Evolutionary conservation across 2,113 vertebrate species (phyloP).

Genomic region (Halichoerus grypus): DNA sequence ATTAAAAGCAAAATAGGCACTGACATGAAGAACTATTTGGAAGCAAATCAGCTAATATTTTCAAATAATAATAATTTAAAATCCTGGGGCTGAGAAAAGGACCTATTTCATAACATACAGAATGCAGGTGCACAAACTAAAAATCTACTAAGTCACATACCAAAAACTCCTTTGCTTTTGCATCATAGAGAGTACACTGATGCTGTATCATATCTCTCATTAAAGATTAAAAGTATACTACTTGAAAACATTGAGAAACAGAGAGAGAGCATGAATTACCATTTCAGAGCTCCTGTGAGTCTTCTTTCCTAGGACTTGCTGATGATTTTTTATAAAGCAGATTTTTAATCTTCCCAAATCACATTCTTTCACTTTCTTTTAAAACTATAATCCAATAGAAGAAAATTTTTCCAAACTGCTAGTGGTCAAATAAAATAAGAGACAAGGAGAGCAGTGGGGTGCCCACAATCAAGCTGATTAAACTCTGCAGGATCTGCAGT

Average conservation of each 20-base stretch:
- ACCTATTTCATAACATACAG: not conserved
- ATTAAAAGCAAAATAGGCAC: not conserved
- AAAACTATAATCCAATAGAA: not conserved
- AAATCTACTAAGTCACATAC: not conserved
- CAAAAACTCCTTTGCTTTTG: not conserved
- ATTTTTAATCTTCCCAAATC: conserved; percentile 34
- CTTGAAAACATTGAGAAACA: not conserved
- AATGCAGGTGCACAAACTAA: not conserved
- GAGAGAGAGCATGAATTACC: conserved; percentile 61
- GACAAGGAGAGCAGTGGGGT: not conserved
- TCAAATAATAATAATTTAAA: conserved; percentile 7
- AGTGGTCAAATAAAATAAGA: conserved; percentile 24
- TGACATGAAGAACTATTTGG: not conserved
- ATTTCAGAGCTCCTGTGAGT: not conserved
- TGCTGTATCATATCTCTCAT: not conserved
- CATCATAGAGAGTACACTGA: not conserved
- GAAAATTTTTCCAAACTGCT: not conserved
- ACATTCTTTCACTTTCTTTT: conserved; percentile 31
- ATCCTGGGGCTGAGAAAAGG: not conserved
- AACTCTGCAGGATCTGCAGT: conserved; percentile 69
- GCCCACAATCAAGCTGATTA: conserved; percentile 42
- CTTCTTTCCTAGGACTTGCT: conserved; percentile 44
- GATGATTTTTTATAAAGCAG: not conserved
- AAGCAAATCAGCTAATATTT: not conserved
- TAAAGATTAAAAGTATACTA: not conserved